Evolutionary conservation across 2,113 vertebrate genomes (phyloP), one percentile per base, ranked within the genome.

Genomic region (Odobenus rosmarus): DNA sequence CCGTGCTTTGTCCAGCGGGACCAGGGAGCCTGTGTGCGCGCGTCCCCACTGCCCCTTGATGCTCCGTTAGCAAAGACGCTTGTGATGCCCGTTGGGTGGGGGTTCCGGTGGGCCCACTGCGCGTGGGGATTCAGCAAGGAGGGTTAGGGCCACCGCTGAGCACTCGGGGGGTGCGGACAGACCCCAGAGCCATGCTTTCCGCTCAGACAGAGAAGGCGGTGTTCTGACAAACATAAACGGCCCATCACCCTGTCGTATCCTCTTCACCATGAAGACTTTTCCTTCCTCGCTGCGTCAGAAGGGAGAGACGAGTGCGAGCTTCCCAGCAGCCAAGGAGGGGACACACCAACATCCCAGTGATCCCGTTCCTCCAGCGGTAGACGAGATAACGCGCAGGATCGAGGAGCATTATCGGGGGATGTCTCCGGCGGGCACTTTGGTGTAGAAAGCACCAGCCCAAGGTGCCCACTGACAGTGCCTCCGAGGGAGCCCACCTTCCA

Each of bases 401-500:
- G 36, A 61, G 53, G 24, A 13, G 4, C 53, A 18, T 90, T 88
- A 90, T 95, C 79, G 39, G 88, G 91, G 16, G 53, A 18, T 55
- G 28, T 64, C 31, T 67, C 92, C n/a, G 36, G 51, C 62, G 89
- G 92, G 55, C 49, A 95, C 42, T 28, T 59, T 3, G 62, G 85
- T 0, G 4, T 87, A 51, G 55, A 74, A 53, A 96, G 98, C 97
- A 81, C 97, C 98, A 96, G 72, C 95, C 97, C 89, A 33, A 77
- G 51, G 55, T 95, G 88, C 97, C 97, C 96, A 86, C 88, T 82
- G 98, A 96, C 42, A 96, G 95, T 91, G 96, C 97, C 96, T 98
- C 97, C 97, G 96, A 98, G 98, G 97, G 95, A 98, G 95, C 85
- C 93, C 97, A 96, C 98, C 98, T 98, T 98, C 98, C 95, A 86